Evolutionary conservation across 2,113 vertebrate genomes (phyloP).

Genomic region (Bettongia penicillata): DNA sequence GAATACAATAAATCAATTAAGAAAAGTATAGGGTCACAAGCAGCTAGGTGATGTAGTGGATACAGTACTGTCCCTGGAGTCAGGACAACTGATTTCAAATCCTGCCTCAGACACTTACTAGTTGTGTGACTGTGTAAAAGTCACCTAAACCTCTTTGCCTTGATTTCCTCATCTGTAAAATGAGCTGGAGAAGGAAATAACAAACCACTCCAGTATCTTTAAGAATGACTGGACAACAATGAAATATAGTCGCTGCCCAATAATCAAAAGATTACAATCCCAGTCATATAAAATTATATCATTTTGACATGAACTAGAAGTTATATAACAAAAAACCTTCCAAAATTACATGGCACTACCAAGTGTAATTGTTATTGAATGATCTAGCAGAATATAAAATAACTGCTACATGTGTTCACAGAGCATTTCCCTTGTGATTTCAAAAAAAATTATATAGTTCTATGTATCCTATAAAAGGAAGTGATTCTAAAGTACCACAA

Average conservation of each 20-base stretch:
- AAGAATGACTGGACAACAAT: neutral
- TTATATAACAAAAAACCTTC: constrained; percentile 75
- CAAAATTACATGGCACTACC: constrained; percentile 67
- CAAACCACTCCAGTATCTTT: neutral
- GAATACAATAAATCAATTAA: constrained; percentile 58
- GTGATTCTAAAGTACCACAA: neutral
- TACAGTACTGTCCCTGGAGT: too few relatives aligned
- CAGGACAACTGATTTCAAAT: too few relatives aligned
- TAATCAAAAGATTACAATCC: constrained; percentile 53
- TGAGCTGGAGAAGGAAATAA: neutral
- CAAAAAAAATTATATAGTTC: neutral
- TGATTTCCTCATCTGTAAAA: neutral
- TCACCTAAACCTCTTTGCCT: neutral
- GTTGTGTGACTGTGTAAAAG: neutral
- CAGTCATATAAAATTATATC: constrained; percentile 68
- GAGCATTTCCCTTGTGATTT: neutral
- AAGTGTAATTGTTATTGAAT: constrained; percentile 75
- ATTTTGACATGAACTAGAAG: constrained; percentile 74
- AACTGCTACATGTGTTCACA: constrained; percentile 12
- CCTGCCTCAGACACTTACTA: too few relatives aligned
- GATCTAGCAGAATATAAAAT: constrained; percentile 69
- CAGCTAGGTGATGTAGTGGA: too few relatives aligned
- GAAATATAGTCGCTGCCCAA: constrained; percentile 49
- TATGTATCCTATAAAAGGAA: neutral
- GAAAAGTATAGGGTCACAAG: constrained; percentile 53